Conservation (phyloP, 2,113 vertebrate species). For the Haemorhous mexicanus region DNA sequence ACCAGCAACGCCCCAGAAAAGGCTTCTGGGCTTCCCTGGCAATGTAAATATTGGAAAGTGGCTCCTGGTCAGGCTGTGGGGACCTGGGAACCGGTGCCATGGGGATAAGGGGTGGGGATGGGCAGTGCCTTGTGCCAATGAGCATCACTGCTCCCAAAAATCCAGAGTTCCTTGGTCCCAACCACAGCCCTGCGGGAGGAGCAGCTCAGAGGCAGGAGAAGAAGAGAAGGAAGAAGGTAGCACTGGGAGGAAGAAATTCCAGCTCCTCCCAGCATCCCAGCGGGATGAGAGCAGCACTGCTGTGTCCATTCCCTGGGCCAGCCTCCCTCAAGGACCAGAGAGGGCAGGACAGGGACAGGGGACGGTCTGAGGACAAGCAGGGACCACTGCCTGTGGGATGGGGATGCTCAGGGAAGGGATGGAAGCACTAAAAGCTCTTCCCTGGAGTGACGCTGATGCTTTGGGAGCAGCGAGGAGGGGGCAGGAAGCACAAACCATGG, state of each 20-base stretch:
- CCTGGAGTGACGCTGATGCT: fast-evolving
- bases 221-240: not conserved
- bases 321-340: not conserved
- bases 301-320: not conserved
- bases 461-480: not conserved
- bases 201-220: fast-evolving
- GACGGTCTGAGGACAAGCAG: not conserved
- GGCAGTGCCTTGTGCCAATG: fast-evolving
- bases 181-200: fast-evolving
- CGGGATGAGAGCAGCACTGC: not conserved
- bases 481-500: not conserved
- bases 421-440: not conserved
- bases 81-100: not conserved
- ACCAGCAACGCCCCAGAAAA: not conserved
- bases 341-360: not conserved
- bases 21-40: not conserved
- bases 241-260: not conserved
- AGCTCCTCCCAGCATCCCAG: not conserved
- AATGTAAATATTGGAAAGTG: not conserved
- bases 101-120: too few species aligned
- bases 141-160: not conserved
- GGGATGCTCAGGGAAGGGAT: not conserved
- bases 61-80: not conserved
- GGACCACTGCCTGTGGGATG: not conserved
- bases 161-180: fast-evolving